Percentiles rank a stretch among this genome's conserved stretches.
phyloP scores from a whole-genome alignment of 2,113 vertebrate genomes.

The Fulica atra region DNA sequence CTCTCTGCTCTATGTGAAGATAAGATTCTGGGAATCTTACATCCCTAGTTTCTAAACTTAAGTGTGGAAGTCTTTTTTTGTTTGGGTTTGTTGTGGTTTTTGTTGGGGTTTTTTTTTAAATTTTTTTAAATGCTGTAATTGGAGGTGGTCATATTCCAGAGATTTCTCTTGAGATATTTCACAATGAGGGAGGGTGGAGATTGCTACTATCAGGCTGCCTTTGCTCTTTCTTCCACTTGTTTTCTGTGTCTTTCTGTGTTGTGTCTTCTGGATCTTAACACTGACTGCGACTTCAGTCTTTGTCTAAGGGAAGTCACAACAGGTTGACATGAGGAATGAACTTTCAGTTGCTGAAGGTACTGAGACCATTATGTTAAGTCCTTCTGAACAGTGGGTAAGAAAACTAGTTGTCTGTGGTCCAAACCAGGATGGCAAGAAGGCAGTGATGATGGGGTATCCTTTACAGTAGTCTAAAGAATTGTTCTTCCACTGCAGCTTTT shows the following conservation, averaged over 20 bases:
- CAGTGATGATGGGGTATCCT: not conserved
- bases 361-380: not conserved
- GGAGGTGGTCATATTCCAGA: not conserved
- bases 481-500: not conserved
- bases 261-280: not conserved
- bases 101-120: not conserved
- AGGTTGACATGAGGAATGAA: not conserved
- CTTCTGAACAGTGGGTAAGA: not conserved
- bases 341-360: not conserved
- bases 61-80: not conserved
- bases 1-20: not conserved
- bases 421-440: not conserved
- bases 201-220: not conserved
- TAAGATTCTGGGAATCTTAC: not conserved
- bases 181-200: not conserved
- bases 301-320: not conserved
- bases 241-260: not conserved
- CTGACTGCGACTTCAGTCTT: not conserved
- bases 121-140: not conserved
- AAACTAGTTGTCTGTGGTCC: not conserved
- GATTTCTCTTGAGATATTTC: not conserved
- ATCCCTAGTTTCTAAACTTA: not conserved
- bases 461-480: not conserved
- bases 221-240: not conserved
- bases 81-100: not conserved